Evolutionary conservation across 1,140 invertebrate genomes (phyloP), one percentile per base, ranked within the genome.

Genomic region (Bactericera cockerelli): DNA sequence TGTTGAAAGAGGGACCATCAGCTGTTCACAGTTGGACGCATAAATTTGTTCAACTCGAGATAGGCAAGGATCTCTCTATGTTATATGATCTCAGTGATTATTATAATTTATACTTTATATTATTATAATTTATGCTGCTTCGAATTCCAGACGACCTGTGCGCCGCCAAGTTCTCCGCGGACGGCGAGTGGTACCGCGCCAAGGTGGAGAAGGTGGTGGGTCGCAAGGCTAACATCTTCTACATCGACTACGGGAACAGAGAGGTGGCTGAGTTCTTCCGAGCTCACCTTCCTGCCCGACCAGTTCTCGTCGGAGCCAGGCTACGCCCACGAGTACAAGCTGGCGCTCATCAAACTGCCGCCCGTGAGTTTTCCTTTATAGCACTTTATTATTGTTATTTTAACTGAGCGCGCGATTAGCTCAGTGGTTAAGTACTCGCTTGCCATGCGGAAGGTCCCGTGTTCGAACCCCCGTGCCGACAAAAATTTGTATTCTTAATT

Each of bases 231-330:
- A 81, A 83, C 63, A 80, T 81, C 49, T 75, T 87, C 26, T 99
- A 94, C 72, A 82, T 98, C 64, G 96, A 99, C 73, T 99, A 96
- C 71, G 96, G 96, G 63, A 99, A 99, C 68, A 77, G 83, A 66
- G 84, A 83, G 70, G 76, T 72, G 4, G 58, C 82, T 1, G 71
- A 73, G 42, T 70, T 76, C 10, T 79, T n/a, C 77, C 10, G 77
- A 81, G 36, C 77, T 86, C 61, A 89, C 90, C 25, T 71, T 79
- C 16, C 73, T 98, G 53, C 92, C 94, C 0, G 79, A 87, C 63
- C 77, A 80, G 31, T 93, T 89, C 65, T 72, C 77, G 2, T 70
- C 74, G 16, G 82, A 92, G 26, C 81, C 85, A 59, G 78, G 87
- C 1, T 92, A 84, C 68, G 95, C 93, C 0, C 80, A 79, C 16